Percentiles rank a stretch among this genome's conserved stretches.
Evolutionary conservation across 2,113 vertebrate species (phyloP).

Genomic region (Ceratotherium simum): DNA sequence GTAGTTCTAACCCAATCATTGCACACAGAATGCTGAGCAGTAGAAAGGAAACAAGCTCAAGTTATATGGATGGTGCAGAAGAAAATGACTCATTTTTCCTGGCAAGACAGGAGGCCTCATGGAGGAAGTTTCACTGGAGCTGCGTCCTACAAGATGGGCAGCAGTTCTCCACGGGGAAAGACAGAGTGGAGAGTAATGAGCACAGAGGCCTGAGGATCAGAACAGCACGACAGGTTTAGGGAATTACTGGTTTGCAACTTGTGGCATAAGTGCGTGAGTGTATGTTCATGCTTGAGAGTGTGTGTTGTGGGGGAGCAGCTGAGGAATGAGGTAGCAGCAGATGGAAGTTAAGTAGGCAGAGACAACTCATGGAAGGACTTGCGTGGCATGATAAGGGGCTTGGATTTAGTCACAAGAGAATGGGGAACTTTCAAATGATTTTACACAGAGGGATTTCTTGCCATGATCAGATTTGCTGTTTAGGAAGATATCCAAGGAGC

Average conservation of each 20-base stretch:
- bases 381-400: background rate
- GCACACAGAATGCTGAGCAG: background rate
- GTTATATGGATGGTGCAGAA: background rate
- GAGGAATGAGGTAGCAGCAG: background rate
- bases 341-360: background rate
- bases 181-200: too few species aligned
- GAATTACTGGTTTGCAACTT: background rate
- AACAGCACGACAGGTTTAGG: background rate
- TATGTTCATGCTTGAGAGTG: rapidly evolving
- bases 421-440: background rate
- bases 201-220: background rate
- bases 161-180: background rate
- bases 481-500: background rate
- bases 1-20: too few species aligned
- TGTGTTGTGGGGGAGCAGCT: background rate
- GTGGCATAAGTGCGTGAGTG: background rate
- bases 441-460: background rate
- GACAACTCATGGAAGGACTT: background rate
- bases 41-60: background rate
- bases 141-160: background rate
- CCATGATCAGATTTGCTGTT: background rate
- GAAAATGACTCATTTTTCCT: background rate
- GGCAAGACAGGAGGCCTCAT: background rate
- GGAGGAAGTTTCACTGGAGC: background rate
- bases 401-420: background rate